A percentile compares a stretch with the other conserved stretches of the same genome.
phyloP scores from a whole-genome alignment of 1,140 invertebrate genomes.

The Zaprionus inermis region DNA sequence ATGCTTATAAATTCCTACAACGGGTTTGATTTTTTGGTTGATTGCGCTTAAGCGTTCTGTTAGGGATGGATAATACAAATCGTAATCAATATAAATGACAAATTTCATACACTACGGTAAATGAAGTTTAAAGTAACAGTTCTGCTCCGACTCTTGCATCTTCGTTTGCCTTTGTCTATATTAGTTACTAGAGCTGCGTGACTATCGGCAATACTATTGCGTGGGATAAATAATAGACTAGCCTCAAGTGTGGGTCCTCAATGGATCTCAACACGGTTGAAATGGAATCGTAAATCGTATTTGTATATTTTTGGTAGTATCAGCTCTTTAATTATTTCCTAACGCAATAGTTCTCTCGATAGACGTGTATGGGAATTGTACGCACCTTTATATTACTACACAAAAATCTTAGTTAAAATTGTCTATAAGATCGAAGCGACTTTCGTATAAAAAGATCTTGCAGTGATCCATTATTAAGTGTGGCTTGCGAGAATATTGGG shows the following conservation, averaged over 20 bases:
- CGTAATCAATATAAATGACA: conserved; percentile 7
- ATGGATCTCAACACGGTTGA: not conserved
- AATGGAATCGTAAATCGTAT: not conserved
- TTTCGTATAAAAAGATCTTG: conserved; percentile 4
- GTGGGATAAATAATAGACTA: not conserved
- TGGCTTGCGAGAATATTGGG: not conserved
- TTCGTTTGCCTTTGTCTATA: not conserved
- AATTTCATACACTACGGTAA: not conserved
- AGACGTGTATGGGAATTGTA: conserved; percentile 52
- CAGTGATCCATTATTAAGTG: conserved; percentile 6
- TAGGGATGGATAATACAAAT: not conserved
- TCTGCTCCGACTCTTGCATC: not conserved
- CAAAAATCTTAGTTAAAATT: conserved; percentile 38
- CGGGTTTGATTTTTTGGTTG: not conserved
- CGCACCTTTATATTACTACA: conserved; percentile 24
- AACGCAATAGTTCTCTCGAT: conserved; percentile 4
- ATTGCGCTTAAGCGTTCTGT: conserved; percentile 27
- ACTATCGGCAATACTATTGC: not conserved
- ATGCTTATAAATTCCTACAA: conserved; percentile 10
- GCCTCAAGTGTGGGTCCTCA: not conserved
- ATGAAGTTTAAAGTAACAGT: conserved; percentile 8
- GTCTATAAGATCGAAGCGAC: conserved; percentile 35
- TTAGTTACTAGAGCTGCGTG: not conserved
- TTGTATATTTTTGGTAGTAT: not conserved
- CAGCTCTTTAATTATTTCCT: not conserved